Evolutionary conservation across 2,113 vertebrate species (phyloP), one percentile per base, ranked within the genome.

Genomic region (Triplophysa rosa): DNA sequence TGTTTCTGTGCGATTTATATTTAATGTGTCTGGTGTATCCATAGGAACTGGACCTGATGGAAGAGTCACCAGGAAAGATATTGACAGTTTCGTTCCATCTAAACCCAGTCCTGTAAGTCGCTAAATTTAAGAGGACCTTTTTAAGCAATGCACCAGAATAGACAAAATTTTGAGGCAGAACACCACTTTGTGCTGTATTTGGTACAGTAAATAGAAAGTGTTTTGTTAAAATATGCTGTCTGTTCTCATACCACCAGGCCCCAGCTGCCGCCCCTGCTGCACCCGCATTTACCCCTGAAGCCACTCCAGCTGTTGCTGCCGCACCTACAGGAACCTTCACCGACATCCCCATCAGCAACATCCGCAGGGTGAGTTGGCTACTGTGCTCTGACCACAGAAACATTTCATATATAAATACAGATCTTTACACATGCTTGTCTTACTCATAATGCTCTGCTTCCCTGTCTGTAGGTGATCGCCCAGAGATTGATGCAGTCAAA

Each of bases 401-500:
- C 6, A n/a, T 45, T 63, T 64, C 1, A 21, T 13, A 56, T 21
- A 49, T 49, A 16, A 49, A 49, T 47, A 14, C 13, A 49, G 17
- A 17, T 16, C 49, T 19, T 54, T 17, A 54, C 14, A 17, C 14
- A 7, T 54, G 13, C 47, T 13, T 63, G 2, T 26, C 11, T 17
- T 16, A 26, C 13, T 23, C 21, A 61, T 61, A 26, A 26, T 52
- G 19, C 16, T 49, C 21, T 77, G 0, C 13, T 45, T 76, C 56
- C 4, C 54, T 85, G 23, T 37, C 1, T 33, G 10, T 79, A 98
- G 97, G 96, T 99, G 73, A 99, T 99, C 49, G 98, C 97, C 78
- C 97, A 99, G 92, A 94, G 97, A 80, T 82, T 99, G 90, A 94
- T 98, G 93, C 97, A 95, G 77, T 99, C 98, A 61, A 99, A 99